These are phyloP conservation scores for Napeogenes sylphis DNA, from an alignment of 2,888 invertebrate species.

Conservation along the genomic window DNA sequence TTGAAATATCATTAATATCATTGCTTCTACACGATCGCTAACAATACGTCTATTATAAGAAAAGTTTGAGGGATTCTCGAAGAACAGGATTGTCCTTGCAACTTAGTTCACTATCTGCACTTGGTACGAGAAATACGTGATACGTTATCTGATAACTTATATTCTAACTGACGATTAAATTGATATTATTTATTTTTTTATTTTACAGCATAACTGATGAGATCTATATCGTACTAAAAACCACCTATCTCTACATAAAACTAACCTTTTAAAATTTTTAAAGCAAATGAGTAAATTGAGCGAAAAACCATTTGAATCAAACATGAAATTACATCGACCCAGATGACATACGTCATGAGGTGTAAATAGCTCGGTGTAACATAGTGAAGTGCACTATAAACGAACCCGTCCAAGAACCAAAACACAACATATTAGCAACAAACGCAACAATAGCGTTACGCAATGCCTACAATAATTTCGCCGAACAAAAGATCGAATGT, in stretches of 20 bases:
- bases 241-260: no score
- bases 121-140: background rate
- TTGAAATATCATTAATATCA: no score
- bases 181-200: background rate
- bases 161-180: background rate
- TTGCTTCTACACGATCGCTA: no score
- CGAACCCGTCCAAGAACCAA: constrained; percentile 29
- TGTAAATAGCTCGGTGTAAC: background rate
- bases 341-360: no score
- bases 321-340: no score
- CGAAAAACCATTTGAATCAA: no score
- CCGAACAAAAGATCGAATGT: constrained; percentile 59
- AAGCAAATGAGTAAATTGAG: no score
- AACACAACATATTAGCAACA: constrained; percentile 42
- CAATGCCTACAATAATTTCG: constrained; percentile 54
- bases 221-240: no score
- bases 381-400: background rate
- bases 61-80: no score
- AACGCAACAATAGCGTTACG: constrained; percentile 49
- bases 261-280: no score
- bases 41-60: no score
- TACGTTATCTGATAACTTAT: background rate
- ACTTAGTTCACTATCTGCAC: constrained; percentile 1
- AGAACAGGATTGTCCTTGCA: background rate
- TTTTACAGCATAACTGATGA: no score